These are phyloP conservation scores for Herpetotheres cachinnans DNA, from an alignment of 2,113 vertebrate genomes.

Conservation along the genomic window DNA sequence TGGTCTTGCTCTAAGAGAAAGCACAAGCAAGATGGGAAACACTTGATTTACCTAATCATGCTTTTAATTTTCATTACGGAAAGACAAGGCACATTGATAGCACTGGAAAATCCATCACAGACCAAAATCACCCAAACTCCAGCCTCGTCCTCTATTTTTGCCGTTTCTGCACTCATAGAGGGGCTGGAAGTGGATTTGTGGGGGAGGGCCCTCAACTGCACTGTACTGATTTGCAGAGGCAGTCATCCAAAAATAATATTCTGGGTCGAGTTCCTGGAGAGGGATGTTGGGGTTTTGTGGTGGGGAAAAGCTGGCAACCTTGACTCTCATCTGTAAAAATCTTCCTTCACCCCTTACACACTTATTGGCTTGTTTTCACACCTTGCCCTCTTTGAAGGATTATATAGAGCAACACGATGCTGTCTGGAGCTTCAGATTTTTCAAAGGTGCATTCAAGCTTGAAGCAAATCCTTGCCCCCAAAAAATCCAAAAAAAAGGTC, in stretches of 20 bases:
- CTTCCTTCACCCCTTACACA: constrained; percentile 31
- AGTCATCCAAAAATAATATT: constrained; percentile 57
- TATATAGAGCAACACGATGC: not conserved
- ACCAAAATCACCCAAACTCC: not conserved
- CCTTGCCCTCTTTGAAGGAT: constrained; percentile 34
- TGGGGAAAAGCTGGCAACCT: constrained; percentile 46
- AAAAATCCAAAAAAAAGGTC: not conserved
- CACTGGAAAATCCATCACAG: not conserved
- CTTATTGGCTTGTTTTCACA: constrained; percentile 56
- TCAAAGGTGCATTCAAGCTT: not conserved
- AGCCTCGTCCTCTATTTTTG: not conserved
- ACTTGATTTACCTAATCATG: not conserved
- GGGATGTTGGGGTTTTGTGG: constrained; percentile 67
- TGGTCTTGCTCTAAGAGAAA: not conserved
- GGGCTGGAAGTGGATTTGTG: not conserved
- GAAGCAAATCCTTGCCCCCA: not conserved
- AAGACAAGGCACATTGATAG: not conserved
- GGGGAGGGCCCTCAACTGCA: not conserved
- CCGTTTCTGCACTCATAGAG: not conserved
- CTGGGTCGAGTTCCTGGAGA: constrained; percentile 65
- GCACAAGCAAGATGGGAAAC: not conserved
- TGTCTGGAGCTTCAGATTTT: not conserved
- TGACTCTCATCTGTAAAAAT: constrained; percentile 53
- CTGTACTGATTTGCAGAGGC: constrained; percentile 41
- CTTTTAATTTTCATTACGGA: not conserved